Evolutionary conservation across 2,113 vertebrate species (phyloP).

Genomic region (Camelus bactrianus): DNA sequence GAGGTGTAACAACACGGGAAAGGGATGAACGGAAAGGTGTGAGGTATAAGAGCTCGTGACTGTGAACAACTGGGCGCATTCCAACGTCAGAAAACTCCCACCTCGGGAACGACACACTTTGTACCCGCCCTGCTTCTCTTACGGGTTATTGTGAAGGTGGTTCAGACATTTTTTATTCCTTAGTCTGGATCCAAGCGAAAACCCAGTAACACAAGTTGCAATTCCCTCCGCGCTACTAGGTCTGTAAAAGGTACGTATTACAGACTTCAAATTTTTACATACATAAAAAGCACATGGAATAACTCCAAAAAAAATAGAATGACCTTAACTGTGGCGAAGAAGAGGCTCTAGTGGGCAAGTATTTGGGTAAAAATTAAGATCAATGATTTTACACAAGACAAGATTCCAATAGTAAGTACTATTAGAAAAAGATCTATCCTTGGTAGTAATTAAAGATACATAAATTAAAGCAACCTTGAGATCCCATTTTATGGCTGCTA

Average conservation of each 20-base stretch:
- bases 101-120: background rate
- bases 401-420: conserved; percentile 28
- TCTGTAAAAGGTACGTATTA: background rate
- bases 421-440: background rate
- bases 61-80: background rate
- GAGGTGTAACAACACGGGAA: background rate
- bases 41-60: background rate
- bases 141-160: background rate
- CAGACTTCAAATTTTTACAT: background rate
- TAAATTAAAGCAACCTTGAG: background rate
- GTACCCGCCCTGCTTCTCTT: background rate
- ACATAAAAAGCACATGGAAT: conserved; percentile 26
- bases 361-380: background rate
- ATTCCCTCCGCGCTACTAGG: background rate
- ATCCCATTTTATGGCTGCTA: background rate
- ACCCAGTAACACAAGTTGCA: background rate
- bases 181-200: conserved; percentile 5
- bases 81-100: background rate
- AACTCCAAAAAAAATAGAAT: conserved; percentile 24
- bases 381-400: background rate
- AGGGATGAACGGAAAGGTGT: background rate
- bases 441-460: background rate
- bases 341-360: background rate
- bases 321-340: background rate
- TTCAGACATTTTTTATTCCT: background rate